phyloP scores from a whole-genome alignment of 2,888 invertebrate species.

The Orchesella flavescens region DNA sequence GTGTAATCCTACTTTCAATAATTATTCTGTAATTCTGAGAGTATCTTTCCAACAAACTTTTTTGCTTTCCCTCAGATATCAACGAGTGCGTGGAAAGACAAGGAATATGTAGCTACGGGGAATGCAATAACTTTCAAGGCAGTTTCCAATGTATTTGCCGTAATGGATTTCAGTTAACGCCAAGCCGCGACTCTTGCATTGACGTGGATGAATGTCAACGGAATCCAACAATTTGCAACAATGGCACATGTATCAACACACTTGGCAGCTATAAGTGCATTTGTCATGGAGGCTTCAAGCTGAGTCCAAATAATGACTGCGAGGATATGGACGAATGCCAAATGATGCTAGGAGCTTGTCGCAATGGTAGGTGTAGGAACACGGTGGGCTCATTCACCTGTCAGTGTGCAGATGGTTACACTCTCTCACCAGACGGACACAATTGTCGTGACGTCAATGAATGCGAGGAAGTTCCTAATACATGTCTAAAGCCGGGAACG shows the following conservation, averaged over 20 bases:
- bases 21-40: neutral
- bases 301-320: slow-evolving; percentile 86
- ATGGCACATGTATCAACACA: slow-evolving; percentile 86
- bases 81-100: slow-evolving; percentile 83
- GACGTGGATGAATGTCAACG: slow-evolving; percentile 80
- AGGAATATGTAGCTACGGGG: slow-evolving; percentile 83
- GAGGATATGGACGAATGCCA: slow-evolving; percentile 84
- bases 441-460: slow-evolving; percentile 88
- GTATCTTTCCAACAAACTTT: neutral
- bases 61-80: slow-evolving; percentile 76
- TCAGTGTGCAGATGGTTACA: slow-evolving; percentile 87
- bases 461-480: slow-evolving; percentile 81
- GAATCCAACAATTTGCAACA: slow-evolving; percentile 82
- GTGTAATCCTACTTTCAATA: neutral
- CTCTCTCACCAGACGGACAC: slow-evolving; percentile 82
- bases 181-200: slow-evolving; percentile 81
- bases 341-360: slow-evolving; percentile 83
- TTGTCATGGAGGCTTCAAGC: slow-evolving; percentile 84
- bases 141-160: slow-evolving; percentile 75
- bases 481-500: slow-evolving; percentile 80
- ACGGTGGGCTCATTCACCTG: slow-evolving; percentile 86
- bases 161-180: slow-evolving; percentile 82
- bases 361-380: slow-evolving; percentile 88
- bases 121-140: slow-evolving; percentile 83
- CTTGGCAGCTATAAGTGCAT: slow-evolving; percentile 86